Evolutionary conservation across 2,113 vertebrate genomes (phyloP).

Genomic region (Pomatostomus ruficeps): DNA sequence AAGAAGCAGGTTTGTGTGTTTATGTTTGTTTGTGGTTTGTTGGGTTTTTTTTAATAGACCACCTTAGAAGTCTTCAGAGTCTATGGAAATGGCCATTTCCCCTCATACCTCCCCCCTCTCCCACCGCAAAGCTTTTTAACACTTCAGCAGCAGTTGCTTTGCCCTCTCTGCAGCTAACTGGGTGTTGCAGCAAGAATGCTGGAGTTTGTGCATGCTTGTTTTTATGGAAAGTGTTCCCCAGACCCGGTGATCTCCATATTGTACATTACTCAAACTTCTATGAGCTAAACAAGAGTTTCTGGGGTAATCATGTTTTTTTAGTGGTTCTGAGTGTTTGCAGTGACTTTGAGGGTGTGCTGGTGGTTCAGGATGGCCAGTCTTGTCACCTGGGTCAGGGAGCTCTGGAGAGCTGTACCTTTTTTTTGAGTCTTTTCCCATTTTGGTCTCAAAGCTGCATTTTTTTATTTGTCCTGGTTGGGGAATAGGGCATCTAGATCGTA

Average conservation of each 20-base stretch:
- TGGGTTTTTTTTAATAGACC: not conserved
- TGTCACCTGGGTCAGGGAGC: not conserved
- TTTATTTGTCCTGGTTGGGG: not conserved
- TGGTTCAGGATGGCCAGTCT: not conserved
- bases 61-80: not conserved
- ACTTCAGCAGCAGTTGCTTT: not conserved
- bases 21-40: not conserved
- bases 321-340: not conserved
- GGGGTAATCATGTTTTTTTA: rapidly evolving
- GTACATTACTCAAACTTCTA: not conserved
- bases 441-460: not conserved
- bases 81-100: not conserved
- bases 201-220: not conserved
- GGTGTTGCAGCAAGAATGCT: not conserved
- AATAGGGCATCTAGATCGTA: constrained; percentile 5
- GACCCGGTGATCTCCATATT: not conserved
- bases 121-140: not conserved
- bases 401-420: not conserved
- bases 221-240: not conserved
- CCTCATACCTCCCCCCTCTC: not conserved
- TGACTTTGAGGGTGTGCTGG: not conserved
- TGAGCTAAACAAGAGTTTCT: not conserved
- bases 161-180: not conserved
- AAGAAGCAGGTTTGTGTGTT: not conserved
- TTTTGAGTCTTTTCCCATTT: not conserved